These are phyloP conservation scores for Atractosteus spatula DNA, from an alignment of 2,113 vertebrate genomes.

Conservation along the genomic window DNA sequence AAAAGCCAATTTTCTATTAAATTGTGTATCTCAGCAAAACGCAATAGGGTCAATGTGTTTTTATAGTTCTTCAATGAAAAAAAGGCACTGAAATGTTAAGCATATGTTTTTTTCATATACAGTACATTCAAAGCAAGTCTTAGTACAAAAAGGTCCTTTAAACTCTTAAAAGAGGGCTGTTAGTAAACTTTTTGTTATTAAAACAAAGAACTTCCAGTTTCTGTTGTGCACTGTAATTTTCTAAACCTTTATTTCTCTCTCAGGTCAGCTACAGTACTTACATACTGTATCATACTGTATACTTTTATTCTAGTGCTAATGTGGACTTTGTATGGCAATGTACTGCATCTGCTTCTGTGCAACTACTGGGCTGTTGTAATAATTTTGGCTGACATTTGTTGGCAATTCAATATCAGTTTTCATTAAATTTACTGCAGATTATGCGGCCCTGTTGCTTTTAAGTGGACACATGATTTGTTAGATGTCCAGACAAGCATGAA, in stretches of 20 bases:
- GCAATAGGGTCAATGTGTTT: too few relatives aligned
- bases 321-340: constrained; percentile 9
- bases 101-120: too few relatives aligned
- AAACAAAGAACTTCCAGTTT: not conserved
- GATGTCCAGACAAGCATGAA: not conserved
- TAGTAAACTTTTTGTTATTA: too few relatives aligned
- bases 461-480: not conserved
- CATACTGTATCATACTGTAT: not conserved
- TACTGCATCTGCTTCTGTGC: constrained; percentile 3
- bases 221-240: not conserved
- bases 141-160: too few relatives aligned
- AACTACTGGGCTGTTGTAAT: constrained; percentile 20
- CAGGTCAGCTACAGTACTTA: not conserved
- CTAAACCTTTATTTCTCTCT: not conserved
- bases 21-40: too few relatives aligned
- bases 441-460: not conserved
- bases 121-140: too few relatives aligned
- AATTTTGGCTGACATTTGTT: constrained; percentile 12
- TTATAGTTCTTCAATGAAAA: too few relatives aligned
- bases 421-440: not conserved
- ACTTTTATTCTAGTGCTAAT: constrained; percentile 3
- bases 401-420: constrained; percentile 9
- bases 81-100: too few relatives aligned
- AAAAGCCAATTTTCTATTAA: too few relatives aligned
- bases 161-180: too few relatives aligned